Evolutionary conservation across 2,113 vertebrate species (phyloP), one percentile per base, ranked within the genome.

Genomic region (Solea solea): DNA sequence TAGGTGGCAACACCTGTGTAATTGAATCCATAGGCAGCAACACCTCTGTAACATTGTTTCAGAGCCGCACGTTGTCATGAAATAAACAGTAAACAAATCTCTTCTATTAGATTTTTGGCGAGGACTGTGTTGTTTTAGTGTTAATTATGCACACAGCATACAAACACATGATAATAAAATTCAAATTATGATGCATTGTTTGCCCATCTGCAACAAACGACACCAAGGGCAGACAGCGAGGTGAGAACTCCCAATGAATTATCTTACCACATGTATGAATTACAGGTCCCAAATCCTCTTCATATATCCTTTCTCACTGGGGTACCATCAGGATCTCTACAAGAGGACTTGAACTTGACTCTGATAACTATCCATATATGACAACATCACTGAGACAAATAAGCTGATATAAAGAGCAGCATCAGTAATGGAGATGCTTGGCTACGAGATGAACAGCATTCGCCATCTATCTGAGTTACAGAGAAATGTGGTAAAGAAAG

Each of bases 181-280:
- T 69, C 15, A 61, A 68, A 81, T 80, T 63, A 84, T 58, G 65
- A 86, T 78, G 58, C 74, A 80, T 64, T 76, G 80, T 85, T 84
- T 84, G 73, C 57, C 61, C 78, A 81, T 67, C 54, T 77, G 48
- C 39, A 82, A 41, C 67, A 84, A 76, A 80, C 70, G 82, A 56
- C 67, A 84, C 42, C 61, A 61, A 66, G 70, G 49, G 42, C 62
- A 66, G 64, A 39, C 62, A 66, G 64, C 9, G 40, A 82, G 63
- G 67, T 68, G 74, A 70, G 69, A 79, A 70, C 15, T 49, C 54
- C n/a, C 15, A 48, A 34, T 54, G 52, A 28, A 42, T 67, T 64
- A 56, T 63, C 48, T 64, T 66, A 56, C 46, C 65, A 81, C 53
- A 64, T 76, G 34, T 40, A 57, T 2, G 42, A 67, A 66, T 71